Evolutionary conservation across 2,797 vertebrate genomes (phyloP).

Genomic region (Schizothorax lantsangensis): DNA sequence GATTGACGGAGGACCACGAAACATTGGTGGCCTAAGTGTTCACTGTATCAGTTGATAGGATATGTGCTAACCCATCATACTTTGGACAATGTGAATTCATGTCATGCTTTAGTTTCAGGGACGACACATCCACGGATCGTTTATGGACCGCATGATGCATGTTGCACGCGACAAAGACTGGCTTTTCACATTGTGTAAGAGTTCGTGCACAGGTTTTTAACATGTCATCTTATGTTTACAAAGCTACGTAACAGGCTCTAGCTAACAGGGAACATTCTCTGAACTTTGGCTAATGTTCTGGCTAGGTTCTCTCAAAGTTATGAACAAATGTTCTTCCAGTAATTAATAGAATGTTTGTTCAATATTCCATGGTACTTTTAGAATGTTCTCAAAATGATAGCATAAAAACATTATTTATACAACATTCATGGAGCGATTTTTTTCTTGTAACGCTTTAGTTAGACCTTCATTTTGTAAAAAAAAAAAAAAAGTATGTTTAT

Average conservation of each 20-base stretch:
- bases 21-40: slow-evolving; percentile 14
- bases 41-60: slow-evolving; percentile 21
- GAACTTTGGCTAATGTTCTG: background rate
- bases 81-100: background rate
- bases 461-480: background rate
- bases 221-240: too few species aligned
- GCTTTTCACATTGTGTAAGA: background rate
- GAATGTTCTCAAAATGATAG: background rate
- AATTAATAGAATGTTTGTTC: background rate
- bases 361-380: background rate
- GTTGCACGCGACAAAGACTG: background rate
- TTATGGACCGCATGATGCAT: background rate
- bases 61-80: slow-evolving; percentile 24
- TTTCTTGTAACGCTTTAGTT: background rate
- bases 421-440: background rate
- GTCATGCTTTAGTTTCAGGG: slow-evolving; percentile 27
- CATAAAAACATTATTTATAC: background rate
- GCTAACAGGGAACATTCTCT: background rate
- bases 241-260: background rate
- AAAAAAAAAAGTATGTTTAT: too few species aligned
- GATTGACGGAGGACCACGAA: slow-evolving; percentile 38
- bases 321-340: background rate
- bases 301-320: background rate
- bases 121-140: background rate
- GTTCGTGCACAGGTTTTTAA: background rate